Base-by-base conservation (phyloP, 2,113 vertebrate species). In the Paracanthobrama guichenoti region DNA sequence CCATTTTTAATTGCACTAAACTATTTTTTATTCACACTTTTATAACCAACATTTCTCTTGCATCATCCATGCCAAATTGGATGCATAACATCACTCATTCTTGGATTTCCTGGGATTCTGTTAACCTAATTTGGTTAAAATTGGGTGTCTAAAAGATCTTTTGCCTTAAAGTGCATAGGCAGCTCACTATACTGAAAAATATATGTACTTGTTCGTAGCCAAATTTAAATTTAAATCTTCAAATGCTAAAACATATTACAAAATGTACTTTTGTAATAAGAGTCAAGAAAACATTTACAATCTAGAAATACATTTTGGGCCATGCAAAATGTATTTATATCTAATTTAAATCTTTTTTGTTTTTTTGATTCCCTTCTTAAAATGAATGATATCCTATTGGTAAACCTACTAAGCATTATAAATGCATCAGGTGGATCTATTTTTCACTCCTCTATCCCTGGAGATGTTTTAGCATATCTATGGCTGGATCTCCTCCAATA, bases 401-500 rank as follows among this genome's bases (percentile, higher is more conserved):
- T 71, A 57, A 71, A 26, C 66, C 62, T 13, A 18, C 18, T 53
- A 20, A 55, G 72, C 76, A 72, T 59, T 79, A 59, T 18, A 79
- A 59, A 71, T 46, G 39, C 64, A 48, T 79, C 64, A 85, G 35
- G 76, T 79, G 39, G 42, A 62, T 60, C 28, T 62, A 46, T 79
- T 50, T 79, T 71, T 57, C 64, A 82, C 50, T 64, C 44, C 22
- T 50, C 22, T n/a, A 35, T 71, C 55, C 66, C 26, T 2, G 50
- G 60, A 85, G 50, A 71, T 13, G 6, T 55, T 79, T 78, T 79
- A 48, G 66, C 50, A 80, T 71, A 72, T 81, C 84, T 74, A 62
- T 81, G 71, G 66, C 48, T 60, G 85, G 80, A 82, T 78, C 62
- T 69, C 57, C 24, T 86, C 80, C 85, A 71, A 81, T 71, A n/a